Base-by-base conservation (phyloP, 1,140 invertebrate species). In the Psix sp. region DNA sequence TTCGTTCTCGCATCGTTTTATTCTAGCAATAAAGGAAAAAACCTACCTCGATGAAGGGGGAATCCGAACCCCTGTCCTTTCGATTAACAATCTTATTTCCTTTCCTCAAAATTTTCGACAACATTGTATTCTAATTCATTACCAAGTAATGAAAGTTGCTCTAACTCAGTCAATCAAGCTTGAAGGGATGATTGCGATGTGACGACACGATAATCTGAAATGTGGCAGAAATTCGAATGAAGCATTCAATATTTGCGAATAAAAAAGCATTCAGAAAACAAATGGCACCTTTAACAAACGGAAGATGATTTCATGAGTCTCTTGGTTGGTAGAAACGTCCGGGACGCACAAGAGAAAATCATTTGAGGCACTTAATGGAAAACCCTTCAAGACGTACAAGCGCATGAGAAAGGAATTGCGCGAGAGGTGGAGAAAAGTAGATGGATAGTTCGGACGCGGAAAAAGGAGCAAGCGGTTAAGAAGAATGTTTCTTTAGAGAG, bases 331-430 rank as follows among this genome's bases (percentile, higher is more conserved):
- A 56, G 57, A 67, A 63, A 26, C 31, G 48, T 40, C 45, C 45
- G 26, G 18, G 40, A 57, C 38, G 60, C 60, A 56, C 38, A 43
- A 26, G 13, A 57, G 60, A 52, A 70, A 73, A 75, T 75, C 63
- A 71, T 70, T 60, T 35, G 33, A 31, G 49, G 20, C 68, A 76
- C 68, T 80, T 80, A 79, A 78, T 78, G 78, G 76, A 76, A 75
- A 80, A 59, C 71, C 51, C 43, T 38, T 57, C 17, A 29, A 65
- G 10, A 57, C 65, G 65, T 70, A 56, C 54, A 31, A 56, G 21
- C 40, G 31, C 36, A 26, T 46, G 49, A 48, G 36, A 42, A 57
- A 20, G 33, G 43, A 43, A 46, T 17, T 33, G 38, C 15, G 4
- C 39, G 36, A 11, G 35, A 56, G 73, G 57, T 26, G 11, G 70